Percentiles rank a stretch among this genome's conserved stretches.
Evolutionary conservation across 2,113 vertebrate genomes (phyloP).

Genomic region (Chrysemys picta): DNA sequence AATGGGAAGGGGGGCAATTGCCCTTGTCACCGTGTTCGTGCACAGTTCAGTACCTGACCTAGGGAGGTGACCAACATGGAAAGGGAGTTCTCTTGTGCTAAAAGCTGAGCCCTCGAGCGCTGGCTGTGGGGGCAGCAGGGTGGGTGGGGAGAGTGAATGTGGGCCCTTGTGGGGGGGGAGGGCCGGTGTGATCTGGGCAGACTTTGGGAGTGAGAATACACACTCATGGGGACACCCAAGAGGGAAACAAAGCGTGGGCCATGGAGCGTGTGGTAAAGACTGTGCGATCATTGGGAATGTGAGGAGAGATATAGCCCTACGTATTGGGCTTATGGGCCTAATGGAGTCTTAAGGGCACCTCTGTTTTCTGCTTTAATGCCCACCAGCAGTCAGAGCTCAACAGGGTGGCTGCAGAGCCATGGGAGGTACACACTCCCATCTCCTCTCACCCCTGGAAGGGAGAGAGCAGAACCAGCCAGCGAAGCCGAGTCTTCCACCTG

Average conservation of each 20-base stretch:
- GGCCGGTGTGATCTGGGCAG: background rate
- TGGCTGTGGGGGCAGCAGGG: background rate
- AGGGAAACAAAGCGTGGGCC: background rate
- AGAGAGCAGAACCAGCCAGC: background rate
- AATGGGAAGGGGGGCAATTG: background rate
- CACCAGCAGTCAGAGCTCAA: background rate
- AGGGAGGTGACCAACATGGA: background rate
- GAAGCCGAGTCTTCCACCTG: background rate
- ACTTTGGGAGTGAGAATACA: background rate
- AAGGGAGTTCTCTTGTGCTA: background rate
- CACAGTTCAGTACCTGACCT: background rate
- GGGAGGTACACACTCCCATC: background rate
- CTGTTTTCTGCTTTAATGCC: background rate
- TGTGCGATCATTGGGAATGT: background rate
- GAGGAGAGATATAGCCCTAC: background rate
- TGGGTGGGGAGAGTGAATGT: background rate
- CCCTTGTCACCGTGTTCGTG: background rate
- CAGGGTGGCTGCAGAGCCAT: background rate
- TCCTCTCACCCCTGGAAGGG: background rate
- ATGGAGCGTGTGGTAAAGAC: background rate
- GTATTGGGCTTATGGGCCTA: background rate
- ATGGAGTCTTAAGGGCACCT: background rate
- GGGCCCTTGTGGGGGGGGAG: background rate
- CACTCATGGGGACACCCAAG: background rate
- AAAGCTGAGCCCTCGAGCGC: background rate